Percentiles rank a stretch among this genome's conserved stretches.
These are phyloP conservation scores for Protonemura montana DNA, from an alignment of 2,888 invertebrate species.

Conservation along the genomic window DNA sequence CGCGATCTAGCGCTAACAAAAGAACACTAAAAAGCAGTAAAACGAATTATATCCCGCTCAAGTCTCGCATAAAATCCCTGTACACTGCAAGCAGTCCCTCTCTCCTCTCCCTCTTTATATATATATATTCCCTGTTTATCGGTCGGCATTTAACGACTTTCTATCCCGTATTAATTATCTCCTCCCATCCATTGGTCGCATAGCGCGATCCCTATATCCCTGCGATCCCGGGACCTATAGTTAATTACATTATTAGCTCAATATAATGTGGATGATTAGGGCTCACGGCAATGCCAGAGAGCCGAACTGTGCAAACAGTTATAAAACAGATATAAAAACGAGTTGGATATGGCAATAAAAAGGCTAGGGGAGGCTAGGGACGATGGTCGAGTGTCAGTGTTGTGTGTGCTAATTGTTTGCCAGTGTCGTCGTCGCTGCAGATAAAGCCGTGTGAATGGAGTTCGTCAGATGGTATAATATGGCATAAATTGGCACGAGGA, in stretches of 20 bases:
- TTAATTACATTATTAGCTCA: not conserved
- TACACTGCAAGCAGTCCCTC: not conserved
- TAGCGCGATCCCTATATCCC: not conserved
- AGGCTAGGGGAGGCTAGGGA: not conserved
- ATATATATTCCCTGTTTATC: not conserved
- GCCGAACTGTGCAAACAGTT: not conserved
- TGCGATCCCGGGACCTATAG: not conserved
- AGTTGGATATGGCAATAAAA: not conserved
- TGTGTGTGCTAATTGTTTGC: not conserved
- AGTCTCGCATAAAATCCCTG: not conserved
- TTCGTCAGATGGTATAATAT: no score
- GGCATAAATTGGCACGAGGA: no score
- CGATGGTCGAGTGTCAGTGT: not conserved
- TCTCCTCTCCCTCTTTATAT: not conserved
- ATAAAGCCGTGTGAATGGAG: no score
- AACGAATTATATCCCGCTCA: not conserved
- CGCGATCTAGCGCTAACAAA: not conserved
- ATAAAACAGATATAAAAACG: slow-evolving; percentile 7
- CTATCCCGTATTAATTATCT: not conserved
- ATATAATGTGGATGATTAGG: slow-evolving; percentile 7
- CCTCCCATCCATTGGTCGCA: not conserved
- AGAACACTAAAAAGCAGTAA: not conserved
- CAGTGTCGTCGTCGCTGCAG: not conserved
- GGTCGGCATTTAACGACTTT: not conserved
- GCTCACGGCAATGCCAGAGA: not conserved